Evolutionary conservation across 2,113 vertebrate species (phyloP).

Genomic region (Corythoichthys intestinalis): DNA sequence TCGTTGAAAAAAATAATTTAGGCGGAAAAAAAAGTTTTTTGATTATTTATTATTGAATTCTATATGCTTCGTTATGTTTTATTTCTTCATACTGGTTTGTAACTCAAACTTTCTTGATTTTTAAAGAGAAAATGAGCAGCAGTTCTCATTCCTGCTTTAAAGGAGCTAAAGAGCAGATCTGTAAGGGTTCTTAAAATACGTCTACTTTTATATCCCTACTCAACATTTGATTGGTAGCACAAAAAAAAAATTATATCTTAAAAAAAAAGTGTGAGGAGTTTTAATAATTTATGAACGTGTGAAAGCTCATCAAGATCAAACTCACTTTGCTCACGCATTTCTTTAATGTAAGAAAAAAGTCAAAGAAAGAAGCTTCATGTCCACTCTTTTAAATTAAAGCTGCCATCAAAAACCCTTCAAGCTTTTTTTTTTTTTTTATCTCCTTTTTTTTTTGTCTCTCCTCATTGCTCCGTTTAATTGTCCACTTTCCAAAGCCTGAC

Average conservation of each 20-base stretch:
- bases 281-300: slow-evolving; percentile 5
- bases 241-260: not conserved
- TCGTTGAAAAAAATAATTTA: too few species aligned
- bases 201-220: not conserved
- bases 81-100: too few species aligned
- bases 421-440: slow-evolving; percentile 66
- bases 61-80: too few species aligned
- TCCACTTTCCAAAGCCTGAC: slow-evolving; percentile 63
- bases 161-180: not conserved
- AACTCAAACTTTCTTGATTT: too few species aligned
- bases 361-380: slow-evolving; percentile 21
- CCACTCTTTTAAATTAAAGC: slow-evolving; percentile 47
- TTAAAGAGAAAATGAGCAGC: too few species aligned
- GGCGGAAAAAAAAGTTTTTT: too few species aligned
- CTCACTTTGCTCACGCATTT: slow-evolving; percentile 35
- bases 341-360: slow-evolving; percentile 21
- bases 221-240: not conserved
- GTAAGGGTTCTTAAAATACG: not conserved
- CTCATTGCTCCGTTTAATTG: slow-evolving; percentile 62
- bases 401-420: slow-evolving; percentile 35
- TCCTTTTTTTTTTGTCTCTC: slow-evolving; percentile 47
- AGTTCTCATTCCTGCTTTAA: not conserved
- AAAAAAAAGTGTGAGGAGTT: not conserved
- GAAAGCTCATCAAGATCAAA: slow-evolving; percentile 17
- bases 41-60: too few species aligned